These are phyloP conservation scores for Benitochromis conjunctus DNA, from an alignment of 2,113 vertebrate genomes.

Conservation along the genomic window DNA sequence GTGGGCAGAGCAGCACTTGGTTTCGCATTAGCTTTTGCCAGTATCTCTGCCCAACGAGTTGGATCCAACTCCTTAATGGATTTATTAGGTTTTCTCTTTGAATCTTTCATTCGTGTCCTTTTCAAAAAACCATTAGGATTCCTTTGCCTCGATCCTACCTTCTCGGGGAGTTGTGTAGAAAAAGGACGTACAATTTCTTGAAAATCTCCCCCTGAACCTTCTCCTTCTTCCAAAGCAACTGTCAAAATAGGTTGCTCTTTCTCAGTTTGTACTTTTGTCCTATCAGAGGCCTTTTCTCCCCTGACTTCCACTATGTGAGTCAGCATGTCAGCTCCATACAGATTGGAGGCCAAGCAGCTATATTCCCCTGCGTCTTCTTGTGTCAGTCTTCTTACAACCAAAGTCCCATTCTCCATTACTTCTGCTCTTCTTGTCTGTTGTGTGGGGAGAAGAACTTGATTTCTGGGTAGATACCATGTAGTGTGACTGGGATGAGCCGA, in stretches of 20 bases:
- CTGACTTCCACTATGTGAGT: conserved; percentile 68
- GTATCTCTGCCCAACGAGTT: conserved; percentile 68
- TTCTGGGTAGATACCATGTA: conserved; percentile 73
- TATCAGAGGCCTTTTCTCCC: conserved; percentile 22
- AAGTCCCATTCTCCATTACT: conserved; percentile 71
- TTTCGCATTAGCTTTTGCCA: conserved; percentile 69
- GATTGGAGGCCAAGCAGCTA: conserved; percentile 74
- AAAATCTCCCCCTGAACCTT: conserved; percentile 70
- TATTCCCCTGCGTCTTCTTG: conserved; percentile 75
- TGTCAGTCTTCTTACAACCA: conserved; percentile 61
- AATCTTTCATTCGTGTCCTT: conserved; percentile 53
- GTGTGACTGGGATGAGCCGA: conserved; percentile 65
- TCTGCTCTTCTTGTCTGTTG: conserved; percentile 52
- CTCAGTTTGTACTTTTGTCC: conserved; percentile 6
- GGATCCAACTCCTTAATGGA: conserved; percentile 73
- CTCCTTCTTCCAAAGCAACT: conserved; percentile 32
- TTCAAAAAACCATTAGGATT: conserved; percentile 34
- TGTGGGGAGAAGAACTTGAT: conserved; percentile 62
- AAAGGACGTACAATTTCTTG: conserved; percentile 59
- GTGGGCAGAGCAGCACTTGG: conserved; percentile 27
- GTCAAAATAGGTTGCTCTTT: conserved; percentile 5
- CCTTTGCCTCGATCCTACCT: conserved; percentile 24
- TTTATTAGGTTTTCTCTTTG: conserved; percentile 67
- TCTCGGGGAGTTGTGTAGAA: conserved; percentile 57
- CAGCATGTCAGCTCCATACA: conserved; percentile 75